phyloP scores from a whole-genome alignment of 35 echinoderm and acorn worm species.

The Diadema setosum region DNA sequence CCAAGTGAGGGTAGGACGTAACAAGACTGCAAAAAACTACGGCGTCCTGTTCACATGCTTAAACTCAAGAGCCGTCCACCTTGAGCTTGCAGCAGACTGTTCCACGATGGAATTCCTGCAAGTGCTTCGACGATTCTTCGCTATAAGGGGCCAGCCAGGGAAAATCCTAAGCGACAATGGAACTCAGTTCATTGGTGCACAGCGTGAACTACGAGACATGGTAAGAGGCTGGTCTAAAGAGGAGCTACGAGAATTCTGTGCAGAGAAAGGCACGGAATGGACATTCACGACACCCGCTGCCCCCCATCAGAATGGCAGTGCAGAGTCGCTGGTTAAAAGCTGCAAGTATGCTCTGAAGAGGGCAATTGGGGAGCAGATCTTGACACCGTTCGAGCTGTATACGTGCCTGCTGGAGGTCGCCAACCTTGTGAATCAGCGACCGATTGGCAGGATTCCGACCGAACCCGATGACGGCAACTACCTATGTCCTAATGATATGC shows the following conservation, averaged over 20 bases:
- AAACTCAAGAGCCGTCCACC: constrained; percentile 70
- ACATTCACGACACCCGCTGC: constrained; percentile 55
- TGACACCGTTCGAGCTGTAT: constrained; percentile 32
- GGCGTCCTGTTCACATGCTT: constrained; percentile 69
- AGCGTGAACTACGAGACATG: constrained; percentile 49
- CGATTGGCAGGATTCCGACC: too few species aligned
- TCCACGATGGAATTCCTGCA: too few species aligned
- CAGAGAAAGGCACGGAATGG: constrained; percentile 36
- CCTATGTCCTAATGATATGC: background rate
- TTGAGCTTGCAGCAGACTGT: too few species aligned
- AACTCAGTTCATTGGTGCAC: constrained; percentile 59
- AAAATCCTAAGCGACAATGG: too few species aligned
- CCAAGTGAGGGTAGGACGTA: constrained; percentile 25
- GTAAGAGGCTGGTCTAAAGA: constrained; percentile 41
- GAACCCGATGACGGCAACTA: constrained; percentile 44
- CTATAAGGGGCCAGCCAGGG: too few species aligned
- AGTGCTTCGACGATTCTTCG: too few species aligned
- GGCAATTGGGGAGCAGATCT: constrained; percentile 67
- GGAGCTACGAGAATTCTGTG: constrained; percentile 55
- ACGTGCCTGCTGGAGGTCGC: constrained; percentile 40
- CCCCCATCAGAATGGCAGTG: constrained; percentile 50
- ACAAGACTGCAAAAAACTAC: constrained; percentile 57
- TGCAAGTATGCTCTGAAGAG: constrained; percentile 32
- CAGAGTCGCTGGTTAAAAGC: constrained; percentile 47
- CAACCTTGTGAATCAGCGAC: constrained; percentile 39